Percentiles rank a stretch among this genome's conserved stretches.
These are phyloP conservation scores for Pteronura brasiliensis DNA, from an alignment of 2,113 vertebrate species.

Conservation along the genomic window DNA sequence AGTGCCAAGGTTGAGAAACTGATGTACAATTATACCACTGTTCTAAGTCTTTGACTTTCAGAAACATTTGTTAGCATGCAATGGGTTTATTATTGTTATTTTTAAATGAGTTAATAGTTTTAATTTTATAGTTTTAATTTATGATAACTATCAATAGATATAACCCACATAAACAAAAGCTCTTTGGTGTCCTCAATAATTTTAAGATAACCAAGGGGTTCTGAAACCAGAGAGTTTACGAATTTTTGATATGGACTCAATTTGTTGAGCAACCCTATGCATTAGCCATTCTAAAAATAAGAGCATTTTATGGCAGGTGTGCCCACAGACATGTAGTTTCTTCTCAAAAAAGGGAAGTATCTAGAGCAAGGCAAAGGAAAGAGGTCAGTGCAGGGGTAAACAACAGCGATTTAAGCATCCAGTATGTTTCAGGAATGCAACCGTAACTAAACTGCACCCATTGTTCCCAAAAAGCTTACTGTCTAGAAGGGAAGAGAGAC, in stretches of 20 bases:
- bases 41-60: not conserved
- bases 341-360: not conserved
- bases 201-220: not conserved
- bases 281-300: not conserved
- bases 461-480: not conserved
- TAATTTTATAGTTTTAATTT: not conserved
- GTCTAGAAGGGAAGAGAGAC: conserved; percentile 40
- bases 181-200: not conserved
- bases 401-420: too few relatives aligned
- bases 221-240: not conserved
- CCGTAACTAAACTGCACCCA: not conserved
- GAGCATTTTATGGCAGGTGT: not conserved
- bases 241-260: not conserved
- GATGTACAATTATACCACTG: not conserved
- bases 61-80: not conserved
- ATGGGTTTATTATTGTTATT: not conserved
- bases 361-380: not conserved
- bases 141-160: not conserved
- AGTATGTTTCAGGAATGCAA: not conserved
- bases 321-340: not conserved
- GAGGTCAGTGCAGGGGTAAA: not conserved
- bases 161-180: conserved; percentile 35
- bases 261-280: not conserved
- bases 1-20: not conserved
- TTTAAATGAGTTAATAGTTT: not conserved